These are phyloP conservation scores for Syngnathoides biaculeatus DNA, from an alignment of 2,113 vertebrate genomes.

Conservation along the genomic window DNA sequence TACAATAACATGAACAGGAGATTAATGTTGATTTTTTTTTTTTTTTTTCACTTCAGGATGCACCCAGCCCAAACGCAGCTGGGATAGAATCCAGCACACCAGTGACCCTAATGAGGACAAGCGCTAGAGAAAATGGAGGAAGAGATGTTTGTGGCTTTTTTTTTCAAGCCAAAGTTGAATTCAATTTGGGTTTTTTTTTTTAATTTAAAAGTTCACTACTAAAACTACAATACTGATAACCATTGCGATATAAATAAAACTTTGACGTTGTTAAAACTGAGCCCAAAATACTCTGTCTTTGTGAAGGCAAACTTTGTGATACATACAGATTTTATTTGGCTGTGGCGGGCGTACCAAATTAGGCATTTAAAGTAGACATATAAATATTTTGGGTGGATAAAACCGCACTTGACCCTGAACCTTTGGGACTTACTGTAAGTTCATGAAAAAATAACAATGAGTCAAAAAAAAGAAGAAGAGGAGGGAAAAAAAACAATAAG, in stretches of 20 bases:
- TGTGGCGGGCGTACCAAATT: too few relatives aligned
- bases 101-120: too few relatives aligned
- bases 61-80: neutral
- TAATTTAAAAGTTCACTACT: too few relatives aligned
- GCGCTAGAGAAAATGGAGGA: too few relatives aligned
- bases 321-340: neutral
- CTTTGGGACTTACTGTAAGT: neutral
- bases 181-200: too few relatives aligned
- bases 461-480: neutral
- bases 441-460: neutral
- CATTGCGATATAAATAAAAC: too few relatives aligned
- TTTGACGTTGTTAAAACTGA: too few relatives aligned
- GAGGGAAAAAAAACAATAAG: neutral
- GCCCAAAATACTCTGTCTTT: neutral
- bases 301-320: neutral
- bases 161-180: too few relatives aligned
- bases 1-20: neutral
- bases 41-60: too few relatives aligned
- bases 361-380: too few relatives aligned
- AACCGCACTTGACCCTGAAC: neutral
- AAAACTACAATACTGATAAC: too few relatives aligned
- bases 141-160: too few relatives aligned
- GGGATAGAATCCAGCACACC: neutral
- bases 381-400: neutral
- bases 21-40: neutral